These are phyloP conservation scores for Brachypalpus laphriformis DNA, from an alignment of 2,888 invertebrate species.

Conservation along the genomic window DNA sequence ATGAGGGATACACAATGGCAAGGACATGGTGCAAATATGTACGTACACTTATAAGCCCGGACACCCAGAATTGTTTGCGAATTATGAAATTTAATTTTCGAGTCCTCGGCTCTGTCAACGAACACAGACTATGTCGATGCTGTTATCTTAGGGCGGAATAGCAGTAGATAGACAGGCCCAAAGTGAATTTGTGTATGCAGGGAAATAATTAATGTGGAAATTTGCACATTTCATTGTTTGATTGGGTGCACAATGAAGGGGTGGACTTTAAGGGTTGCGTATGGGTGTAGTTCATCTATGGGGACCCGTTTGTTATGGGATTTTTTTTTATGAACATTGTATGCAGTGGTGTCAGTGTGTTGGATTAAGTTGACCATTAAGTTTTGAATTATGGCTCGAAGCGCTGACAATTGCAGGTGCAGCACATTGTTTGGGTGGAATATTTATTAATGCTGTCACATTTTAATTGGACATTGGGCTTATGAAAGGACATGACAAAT, in stretches of 20 bases:
- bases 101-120: constrained; percentile 33
- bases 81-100: constrained; percentile 69
- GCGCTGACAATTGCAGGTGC: constrained; percentile 61
- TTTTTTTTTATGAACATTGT: constrained; percentile 19
- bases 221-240: constrained; percentile 63
- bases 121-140: constrained; percentile 54
- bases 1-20: not conserved
- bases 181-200: constrained; percentile 49
- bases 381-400: constrained; percentile 57
- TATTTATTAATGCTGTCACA: constrained; percentile 44
- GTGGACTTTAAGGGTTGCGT: constrained; percentile 12
- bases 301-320: constrained; percentile 6
- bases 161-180: not conserved
- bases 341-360: constrained; percentile 1
- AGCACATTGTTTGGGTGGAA: constrained; percentile 39
- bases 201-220: constrained; percentile 65
- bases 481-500: not conserved
- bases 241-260: no score
- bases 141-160: constrained; percentile 59
- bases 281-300: not conserved
- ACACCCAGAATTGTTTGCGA: constrained; percentile 51
- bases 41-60: constrained; percentile 8
- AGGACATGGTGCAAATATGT: not conserved
- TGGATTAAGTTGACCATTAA: constrained; percentile 71
- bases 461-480: constrained; percentile 20